Base-by-base conservation (phyloP, 2,888 invertebrate genomes). In the Nysson spinosus region DNA sequence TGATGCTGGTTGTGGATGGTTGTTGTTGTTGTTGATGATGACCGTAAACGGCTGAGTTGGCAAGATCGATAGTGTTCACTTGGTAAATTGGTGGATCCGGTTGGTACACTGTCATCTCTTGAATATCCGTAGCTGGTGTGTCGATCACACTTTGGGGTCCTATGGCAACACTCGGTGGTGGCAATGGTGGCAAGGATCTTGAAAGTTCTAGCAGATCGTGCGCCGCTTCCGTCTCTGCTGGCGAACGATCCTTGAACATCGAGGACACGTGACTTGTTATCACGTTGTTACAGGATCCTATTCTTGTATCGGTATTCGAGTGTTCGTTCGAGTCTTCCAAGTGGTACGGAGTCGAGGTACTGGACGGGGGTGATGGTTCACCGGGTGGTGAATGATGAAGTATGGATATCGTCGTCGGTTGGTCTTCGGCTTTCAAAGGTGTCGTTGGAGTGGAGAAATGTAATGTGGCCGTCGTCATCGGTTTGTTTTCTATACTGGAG, bases 201-300 rank as follows among this genome's bases (percentile, higher is more conserved):
- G 94, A 93, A 26, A 94, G 88, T 40, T 93, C 94, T 20, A 94
- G 88, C 65, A 93, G 89, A 85, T 94, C 96, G 85, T 95, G 95
- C 0, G 96, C 96, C 24, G 95, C 96, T 88, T 96, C 95, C 6
- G 95, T 96, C 87, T 96, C 96, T 81, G 95, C 96, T 19, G 93
- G 92, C 2, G 87, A 87, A 58, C 87, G 66, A 16, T 86, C 85
- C 28, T 81, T 83, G 55, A 85, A 85, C 57, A 86, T 74, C 24
- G 75, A 52, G 1, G 72, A 62, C 20, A 57, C 63, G n/a, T 39
- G 78, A 74, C 20, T 54, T 43, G 72, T 69, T 26, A 73, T 54
- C 19, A 62, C 76, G 24, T 47, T 63, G 49, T 52, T 76, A 3
- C 19, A 12, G n/a, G 62, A 30, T 9, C 40, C 61, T 63, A 65